Base-by-base conservation (phyloP, 2,888 invertebrate species). In the Xylota segnis region DNA sequence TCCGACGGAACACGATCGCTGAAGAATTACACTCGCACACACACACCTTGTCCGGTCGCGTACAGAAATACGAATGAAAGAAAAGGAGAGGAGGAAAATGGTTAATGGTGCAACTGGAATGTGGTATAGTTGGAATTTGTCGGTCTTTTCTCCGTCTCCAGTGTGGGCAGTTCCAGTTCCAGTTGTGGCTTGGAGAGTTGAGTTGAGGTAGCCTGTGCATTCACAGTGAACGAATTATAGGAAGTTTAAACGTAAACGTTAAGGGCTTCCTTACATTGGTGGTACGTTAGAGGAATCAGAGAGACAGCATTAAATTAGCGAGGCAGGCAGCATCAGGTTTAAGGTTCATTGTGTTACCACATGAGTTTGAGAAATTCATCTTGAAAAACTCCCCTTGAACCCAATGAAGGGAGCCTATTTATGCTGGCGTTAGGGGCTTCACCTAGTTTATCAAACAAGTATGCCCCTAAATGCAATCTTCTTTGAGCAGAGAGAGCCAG, bases 21-120 rank as follows among this genome's bases (percentile, higher is more conserved):
- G 40, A 40, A 9, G 47, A 70, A 84, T 16, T n/a, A 61, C 66
- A 65, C 76, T 61, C 68, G 75, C 29, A 29, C 18, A 56, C 34
- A 76, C 43, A 7, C 12, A 37, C 66, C n/a, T n/a, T n/a, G n/a
- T n/a, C n/a, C 72, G 71, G 18, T 52, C 81, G 77, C 81, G 82
- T 77, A 71, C 74, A 70, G 75, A 87, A 87, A 72, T 84, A 87
- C 83, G 84, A 87, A 88, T 87, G 82, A 84, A 84, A 84, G 82
- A 68, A 76, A 78, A 68, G 72, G 32, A 56, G 45, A 71, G 18
- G 37, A 72, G 54, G 59, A 54, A 79, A 76, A 70, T 61, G 56
- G 75, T 74, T 76, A 76, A 61, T 43, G 77, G 81, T 71, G 81
- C 72, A 82, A 65, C 71, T 82, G 86, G 82, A 86, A 86, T 56